Percentiles rank a stretch among this genome's conserved stretches.
Evolutionary conservation across 2,888 invertebrate species (phyloP).

Genomic region (Leptarthrus brevirostris): DNA sequence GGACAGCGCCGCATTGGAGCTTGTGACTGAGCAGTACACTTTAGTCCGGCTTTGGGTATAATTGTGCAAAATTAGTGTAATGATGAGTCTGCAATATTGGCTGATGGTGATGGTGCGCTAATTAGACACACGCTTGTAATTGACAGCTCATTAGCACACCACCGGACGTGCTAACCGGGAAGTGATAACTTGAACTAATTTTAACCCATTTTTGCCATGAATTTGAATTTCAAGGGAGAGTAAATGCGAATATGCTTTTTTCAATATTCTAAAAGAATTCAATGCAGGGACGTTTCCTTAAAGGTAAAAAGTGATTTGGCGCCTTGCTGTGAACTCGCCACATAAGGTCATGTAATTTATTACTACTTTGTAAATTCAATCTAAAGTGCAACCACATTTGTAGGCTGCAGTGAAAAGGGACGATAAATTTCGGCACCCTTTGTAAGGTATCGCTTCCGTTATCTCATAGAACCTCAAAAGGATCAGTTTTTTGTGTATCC

Average conservation of each 20-base stretch:
- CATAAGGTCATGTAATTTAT: constrained; percentile 27
- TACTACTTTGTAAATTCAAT: constrained; percentile 13
- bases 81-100: not conserved
- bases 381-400: constrained; percentile 42
- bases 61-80: not conserved
- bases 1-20: not conserved
- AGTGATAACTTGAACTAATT: not conserved
- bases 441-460: constrained; percentile 45
- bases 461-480: constrained; percentile 30
- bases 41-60: too few species aligned
- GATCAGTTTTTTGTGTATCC: constrained; percentile 11
- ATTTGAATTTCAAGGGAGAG: too few species aligned
- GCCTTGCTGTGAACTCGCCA: constrained; percentile 29
- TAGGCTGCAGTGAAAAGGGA: not conserved
- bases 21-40: too few species aligned
- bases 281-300: not conserved
- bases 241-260: not conserved
- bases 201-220: not conserved
- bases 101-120: not conserved
- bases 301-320: constrained; percentile 18
- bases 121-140: constrained; percentile 14
- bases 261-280: not conserved
- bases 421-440: constrained; percentile 45
- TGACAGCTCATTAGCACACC: constrained; percentile 17
- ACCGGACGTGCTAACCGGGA: not conserved